Percentiles rank a stretch among this genome's conserved stretches.
Conservation (phyloP, 2,888 invertebrate species). For the Hyposoter dolosus region DNA sequence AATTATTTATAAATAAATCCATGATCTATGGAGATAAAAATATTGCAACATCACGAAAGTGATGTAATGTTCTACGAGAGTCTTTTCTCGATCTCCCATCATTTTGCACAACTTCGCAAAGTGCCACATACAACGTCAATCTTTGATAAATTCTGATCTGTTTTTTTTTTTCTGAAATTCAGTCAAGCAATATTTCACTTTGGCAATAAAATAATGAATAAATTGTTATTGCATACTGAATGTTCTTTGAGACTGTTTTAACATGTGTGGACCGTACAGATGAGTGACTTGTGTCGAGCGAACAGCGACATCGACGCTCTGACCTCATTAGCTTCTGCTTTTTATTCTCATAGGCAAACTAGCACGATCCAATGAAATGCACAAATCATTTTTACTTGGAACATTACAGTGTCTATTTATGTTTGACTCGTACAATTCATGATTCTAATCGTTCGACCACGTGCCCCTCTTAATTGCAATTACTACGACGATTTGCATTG, state of each 20-base stretch:
- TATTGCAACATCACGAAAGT: conserved; percentile 11
- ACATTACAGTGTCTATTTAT: conserved; percentile 15
- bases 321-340: conserved; percentile 63
- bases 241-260: background rate
- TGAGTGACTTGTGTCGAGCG: conserved; percentile 48
- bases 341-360: conserved; percentile 41
- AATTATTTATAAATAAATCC: conserved; percentile 1
- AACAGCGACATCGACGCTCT: conserved; percentile 51
- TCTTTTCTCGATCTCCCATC: background rate
- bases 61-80: conserved; percentile 33
- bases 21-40: conserved; percentile 13
- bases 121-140: background rate
- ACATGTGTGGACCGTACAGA: conserved; percentile 53
- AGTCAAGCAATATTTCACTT: conserved; percentile 8
- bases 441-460: conserved; percentile 25
- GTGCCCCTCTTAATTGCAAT: conserved; percentile 16
- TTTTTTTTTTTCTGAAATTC: conserved; percentile 8
- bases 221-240: conserved; percentile 40
- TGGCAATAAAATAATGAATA: conserved; percentile 25
- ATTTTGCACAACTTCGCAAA: background rate
- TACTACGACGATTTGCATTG: conserved; percentile 1
- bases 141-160: conserved; percentile 16
- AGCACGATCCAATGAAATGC: conserved; percentile 54
- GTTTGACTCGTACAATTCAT: conserved; percentile 7
- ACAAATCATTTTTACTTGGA: conserved; percentile 30